These are phyloP conservation scores for Sula dactylatra DNA, from an alignment of 2,113 vertebrate genomes.

Conservation along the genomic window DNA sequence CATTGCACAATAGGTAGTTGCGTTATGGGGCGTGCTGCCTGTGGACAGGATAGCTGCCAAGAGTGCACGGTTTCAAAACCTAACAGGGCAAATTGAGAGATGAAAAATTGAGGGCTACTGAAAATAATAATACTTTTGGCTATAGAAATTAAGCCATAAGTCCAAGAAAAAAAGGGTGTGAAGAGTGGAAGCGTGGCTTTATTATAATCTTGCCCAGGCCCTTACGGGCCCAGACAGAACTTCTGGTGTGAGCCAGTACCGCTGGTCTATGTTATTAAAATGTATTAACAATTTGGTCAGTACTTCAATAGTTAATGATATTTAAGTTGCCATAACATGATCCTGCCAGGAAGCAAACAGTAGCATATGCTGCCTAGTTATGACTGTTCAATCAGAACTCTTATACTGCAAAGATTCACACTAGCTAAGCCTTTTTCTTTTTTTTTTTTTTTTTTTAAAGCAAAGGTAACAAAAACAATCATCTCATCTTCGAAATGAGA, in stretches of 20 bases:
- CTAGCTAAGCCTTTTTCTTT: no score
- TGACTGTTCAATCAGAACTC: neutral
- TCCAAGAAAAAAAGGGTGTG: neutral
- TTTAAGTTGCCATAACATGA: neutral
- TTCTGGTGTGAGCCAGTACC: neutral
- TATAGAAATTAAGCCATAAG: neutral
- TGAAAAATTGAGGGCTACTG: neutral
- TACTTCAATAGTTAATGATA: neutral
- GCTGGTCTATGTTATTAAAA: neutral
- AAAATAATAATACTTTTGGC: neutral
- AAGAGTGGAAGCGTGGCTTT: neutral
- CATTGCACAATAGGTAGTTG: neutral
- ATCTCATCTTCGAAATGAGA: neutral
- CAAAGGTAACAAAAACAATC: neutral
- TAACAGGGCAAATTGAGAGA: neutral
- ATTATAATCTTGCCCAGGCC: neutral
- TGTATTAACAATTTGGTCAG: neutral
- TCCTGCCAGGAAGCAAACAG: neutral
- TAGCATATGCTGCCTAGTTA: neutral
- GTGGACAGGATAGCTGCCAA: neutral
- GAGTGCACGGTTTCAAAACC: neutral
- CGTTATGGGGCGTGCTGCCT: neutral
- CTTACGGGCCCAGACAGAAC: neutral
- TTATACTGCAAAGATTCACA: neutral
- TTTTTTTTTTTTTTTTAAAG: neutral